Evolutionary conservation across 1,140 invertebrate species (phyloP).

Genomic region (Danaus melanippus): DNA sequence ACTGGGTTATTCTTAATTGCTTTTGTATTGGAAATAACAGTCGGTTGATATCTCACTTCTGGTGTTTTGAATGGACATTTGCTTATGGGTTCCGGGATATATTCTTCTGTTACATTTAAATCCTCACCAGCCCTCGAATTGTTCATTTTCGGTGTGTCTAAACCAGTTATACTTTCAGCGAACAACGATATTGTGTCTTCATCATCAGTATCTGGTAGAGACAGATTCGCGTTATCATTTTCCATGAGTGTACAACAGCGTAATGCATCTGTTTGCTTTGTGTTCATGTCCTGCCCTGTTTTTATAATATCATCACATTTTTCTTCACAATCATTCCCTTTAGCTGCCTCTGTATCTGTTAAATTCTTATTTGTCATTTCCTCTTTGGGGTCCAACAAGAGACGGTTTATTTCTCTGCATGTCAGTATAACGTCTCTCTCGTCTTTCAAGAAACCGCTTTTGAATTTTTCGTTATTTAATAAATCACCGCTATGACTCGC

Average conservation of each 20-base stretch:
- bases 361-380: no score
- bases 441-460: no score
- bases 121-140: slow-evolving; percentile 8
- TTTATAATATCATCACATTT: not conserved
- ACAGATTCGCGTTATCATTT: not conserved
- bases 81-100: slow-evolving; percentile 26
- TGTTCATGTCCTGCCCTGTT: no score
- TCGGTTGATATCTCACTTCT: slow-evolving; percentile 28
- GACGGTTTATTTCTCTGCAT: no score
- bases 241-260: no score
- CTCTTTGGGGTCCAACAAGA: no score
- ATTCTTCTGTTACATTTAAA: slow-evolving; percentile 23
- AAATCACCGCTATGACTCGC: not conserved
- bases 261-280: no score
- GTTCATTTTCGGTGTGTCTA: slow-evolving; percentile 33
- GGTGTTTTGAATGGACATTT: slow-evolving; percentile 5
- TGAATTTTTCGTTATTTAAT: no score
- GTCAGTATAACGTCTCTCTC: no score
- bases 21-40: slow-evolving; percentile 1
- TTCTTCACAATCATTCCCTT: not conserved
- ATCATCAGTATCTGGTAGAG: slow-evolving; percentile 37
- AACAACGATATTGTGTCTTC: slow-evolving; percentile 54
- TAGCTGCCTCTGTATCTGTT: no score
- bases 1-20: no score
- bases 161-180: slow-evolving; percentile 49